Evolutionary conservation across 2,113 vertebrate species (phyloP).

Genomic region (Vicugna pacos): DNA sequence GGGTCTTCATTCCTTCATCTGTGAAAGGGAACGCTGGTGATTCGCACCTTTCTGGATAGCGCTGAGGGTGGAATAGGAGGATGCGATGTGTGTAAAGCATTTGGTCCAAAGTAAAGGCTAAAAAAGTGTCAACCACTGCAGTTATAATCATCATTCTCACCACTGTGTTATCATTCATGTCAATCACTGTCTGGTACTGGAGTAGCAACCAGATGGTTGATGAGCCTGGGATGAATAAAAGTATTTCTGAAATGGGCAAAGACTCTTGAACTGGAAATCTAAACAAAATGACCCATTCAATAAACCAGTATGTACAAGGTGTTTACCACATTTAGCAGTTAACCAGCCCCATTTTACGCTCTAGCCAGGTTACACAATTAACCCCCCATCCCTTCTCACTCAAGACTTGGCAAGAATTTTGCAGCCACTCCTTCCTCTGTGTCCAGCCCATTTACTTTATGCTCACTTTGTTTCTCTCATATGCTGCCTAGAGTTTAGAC

Average conservation of each 20-base stretch:
- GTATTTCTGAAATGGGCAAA: slow-evolving; percentile 45
- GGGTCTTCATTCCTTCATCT: neutral
- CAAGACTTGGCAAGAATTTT: too few relatives aligned
- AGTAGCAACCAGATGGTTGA: neutral
- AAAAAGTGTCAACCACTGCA: neutral
- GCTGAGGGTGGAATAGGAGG: neutral
- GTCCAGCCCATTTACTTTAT: neutral
- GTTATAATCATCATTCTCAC: neutral
- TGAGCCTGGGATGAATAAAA: neutral
- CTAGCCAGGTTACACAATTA: neutral
- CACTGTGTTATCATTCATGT: neutral
- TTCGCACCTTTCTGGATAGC: neutral
- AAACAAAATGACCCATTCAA: neutral
- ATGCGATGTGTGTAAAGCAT: neutral
- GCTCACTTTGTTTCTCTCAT: neutral
- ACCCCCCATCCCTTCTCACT: neutral
- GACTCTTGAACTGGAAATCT: neutral
- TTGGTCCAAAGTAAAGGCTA: neutral
- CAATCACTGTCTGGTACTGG: neutral
- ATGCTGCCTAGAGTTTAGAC: neutral
- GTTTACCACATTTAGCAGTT: neutral
- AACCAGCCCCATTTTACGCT: neutral
- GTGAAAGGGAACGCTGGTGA: neutral
- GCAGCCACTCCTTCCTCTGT: neutral
- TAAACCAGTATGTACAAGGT: neutral